Conservation (phyloP, 2,797 vertebrate genomes). For the Sebastes itinus region DNA sequence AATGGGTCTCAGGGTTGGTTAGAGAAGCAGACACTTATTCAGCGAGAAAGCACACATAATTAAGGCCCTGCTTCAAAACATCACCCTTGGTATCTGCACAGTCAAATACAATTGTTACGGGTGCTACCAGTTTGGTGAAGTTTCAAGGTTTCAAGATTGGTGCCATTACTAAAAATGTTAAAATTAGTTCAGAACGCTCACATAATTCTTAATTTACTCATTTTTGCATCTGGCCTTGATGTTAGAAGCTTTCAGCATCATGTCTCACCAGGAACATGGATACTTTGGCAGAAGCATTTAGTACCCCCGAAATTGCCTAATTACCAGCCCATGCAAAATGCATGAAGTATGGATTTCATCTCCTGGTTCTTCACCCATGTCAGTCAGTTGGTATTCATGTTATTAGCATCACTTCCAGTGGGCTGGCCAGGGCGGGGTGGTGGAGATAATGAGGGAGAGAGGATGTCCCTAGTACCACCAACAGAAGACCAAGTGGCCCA, state of each 20-base stretch:
- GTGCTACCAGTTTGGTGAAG: conserved; percentile 5
- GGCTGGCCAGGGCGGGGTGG: conserved; percentile 41
- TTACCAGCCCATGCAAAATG: conserved; percentile 77
- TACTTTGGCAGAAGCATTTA: conserved; percentile 45
- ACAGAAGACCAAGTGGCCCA: conserved; percentile 66
- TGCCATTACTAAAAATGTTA: neutral
- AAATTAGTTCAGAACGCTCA: neutral
- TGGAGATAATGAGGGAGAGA: conserved; percentile 74
- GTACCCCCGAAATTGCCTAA: conserved; percentile 49
- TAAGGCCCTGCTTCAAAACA: conserved; percentile 55
- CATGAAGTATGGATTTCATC: conserved; percentile 84
- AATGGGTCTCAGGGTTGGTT: conserved; percentile 68
- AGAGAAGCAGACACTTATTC: conserved; percentile 68
- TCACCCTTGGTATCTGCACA: conserved; percentile 1
- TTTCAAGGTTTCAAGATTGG: conserved; percentile 9
- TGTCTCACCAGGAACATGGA: conserved; percentile 11
- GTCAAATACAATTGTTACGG: conserved; percentile 27
- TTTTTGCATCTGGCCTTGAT: conserved; percentile 2
- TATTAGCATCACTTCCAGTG: conserved; percentile 76
- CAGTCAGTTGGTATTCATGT: conserved; percentile 69
- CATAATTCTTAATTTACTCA: conserved; percentile 8
- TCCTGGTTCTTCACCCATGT: conserved; percentile 72
- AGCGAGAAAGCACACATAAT: conserved; percentile 65
- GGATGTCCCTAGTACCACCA: conserved; percentile 62
- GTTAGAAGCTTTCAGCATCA: neutral